These are phyloP conservation scores for Enteromius paludinosus DNA, from an alignment of 2,797 vertebrate genomes.

Conservation along the genomic window DNA sequence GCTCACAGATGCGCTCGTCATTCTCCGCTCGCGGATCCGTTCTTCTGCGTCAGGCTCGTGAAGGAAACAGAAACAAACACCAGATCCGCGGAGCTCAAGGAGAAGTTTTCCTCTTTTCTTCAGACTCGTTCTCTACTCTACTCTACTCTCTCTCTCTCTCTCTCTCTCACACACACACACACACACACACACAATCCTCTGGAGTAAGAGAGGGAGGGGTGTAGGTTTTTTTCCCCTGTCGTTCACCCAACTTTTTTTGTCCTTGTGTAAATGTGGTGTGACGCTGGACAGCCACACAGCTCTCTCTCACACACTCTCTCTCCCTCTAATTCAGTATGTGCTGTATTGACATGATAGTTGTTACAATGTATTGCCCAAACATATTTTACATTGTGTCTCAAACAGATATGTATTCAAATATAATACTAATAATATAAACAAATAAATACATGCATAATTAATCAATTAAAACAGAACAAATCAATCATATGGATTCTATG, in stretches of 20 bases:
- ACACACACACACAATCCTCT: conserved; percentile 57
- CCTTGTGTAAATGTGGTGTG: conserved; percentile 76
- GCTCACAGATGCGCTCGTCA: conserved; percentile 71
- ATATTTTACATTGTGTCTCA: too few species aligned
- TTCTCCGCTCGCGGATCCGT: conserved; percentile 63
- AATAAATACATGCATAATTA: too few species aligned
- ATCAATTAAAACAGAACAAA: too few species aligned
- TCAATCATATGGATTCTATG: too few species aligned
- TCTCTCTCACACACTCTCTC: neutral
- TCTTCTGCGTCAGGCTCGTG: neutral
- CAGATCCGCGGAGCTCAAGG: conserved; percentile 5
- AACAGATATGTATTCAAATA: too few species aligned
- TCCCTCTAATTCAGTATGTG: too few species aligned
- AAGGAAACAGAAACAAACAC: neutral
- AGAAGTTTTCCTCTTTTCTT: conserved; percentile 49
- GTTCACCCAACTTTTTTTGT: conserved; percentile 72
- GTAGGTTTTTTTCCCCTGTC: conserved; percentile 52
- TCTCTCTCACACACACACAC: conserved; percentile 26
- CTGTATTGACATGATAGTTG: too few species aligned
- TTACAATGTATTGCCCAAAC: too few species aligned
- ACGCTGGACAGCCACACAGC: conserved; percentile 73
- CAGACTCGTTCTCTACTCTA: conserved; percentile 36
- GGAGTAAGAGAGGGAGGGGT: conserved; percentile 69
- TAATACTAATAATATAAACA: too few species aligned
- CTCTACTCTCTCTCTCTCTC: conserved; percentile 19